Percentiles rank a stretch among this genome's conserved stretches.
Conservation (phyloP, 2,797 vertebrate genomes). For the Coregonus ussuriensis region DNA sequence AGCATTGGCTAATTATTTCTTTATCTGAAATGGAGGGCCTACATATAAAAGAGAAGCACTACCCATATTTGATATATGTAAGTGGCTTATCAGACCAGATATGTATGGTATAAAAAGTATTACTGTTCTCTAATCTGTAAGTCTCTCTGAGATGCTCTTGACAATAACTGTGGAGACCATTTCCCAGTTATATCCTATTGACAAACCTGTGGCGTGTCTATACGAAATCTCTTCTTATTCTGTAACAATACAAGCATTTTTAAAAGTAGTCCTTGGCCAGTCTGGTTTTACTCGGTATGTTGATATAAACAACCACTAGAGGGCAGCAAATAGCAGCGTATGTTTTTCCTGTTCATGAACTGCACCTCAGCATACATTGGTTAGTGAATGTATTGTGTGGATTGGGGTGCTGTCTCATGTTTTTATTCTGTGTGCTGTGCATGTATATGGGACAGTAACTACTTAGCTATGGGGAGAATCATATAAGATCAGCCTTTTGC, state of each 20-base stretch:
- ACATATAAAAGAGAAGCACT: not conserved
- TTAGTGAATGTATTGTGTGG: not conserved
- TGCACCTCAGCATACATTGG: not conserved
- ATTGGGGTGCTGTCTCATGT: not conserved
- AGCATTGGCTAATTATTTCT: not conserved
- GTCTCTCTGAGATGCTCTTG: not conserved
- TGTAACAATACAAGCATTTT: slow-evolving; percentile 60
- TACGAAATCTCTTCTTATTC: slow-evolving; percentile 24
- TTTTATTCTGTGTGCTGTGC: not conserved
- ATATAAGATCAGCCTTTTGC: not conserved
- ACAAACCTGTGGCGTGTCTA: not conserved
- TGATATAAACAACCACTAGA: slow-evolving; percentile 46
- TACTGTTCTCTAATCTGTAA: not conserved
- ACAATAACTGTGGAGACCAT: not conserved
- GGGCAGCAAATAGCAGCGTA: slow-evolving; percentile 41
- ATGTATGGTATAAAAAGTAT: not conserved
- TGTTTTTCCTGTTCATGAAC: not conserved
- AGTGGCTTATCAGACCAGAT: not conserved
- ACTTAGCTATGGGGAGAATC: not conserved
- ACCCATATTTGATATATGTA: not conserved
- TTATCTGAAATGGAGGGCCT: not conserved
- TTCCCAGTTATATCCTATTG: not conserved
- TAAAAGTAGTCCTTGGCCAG: slow-evolving; percentile 26
- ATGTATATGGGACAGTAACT: not conserved
- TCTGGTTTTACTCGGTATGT: not conserved